Conservation (phyloP, 2,888 invertebrate species). For the Archips crataeganus region DNA sequence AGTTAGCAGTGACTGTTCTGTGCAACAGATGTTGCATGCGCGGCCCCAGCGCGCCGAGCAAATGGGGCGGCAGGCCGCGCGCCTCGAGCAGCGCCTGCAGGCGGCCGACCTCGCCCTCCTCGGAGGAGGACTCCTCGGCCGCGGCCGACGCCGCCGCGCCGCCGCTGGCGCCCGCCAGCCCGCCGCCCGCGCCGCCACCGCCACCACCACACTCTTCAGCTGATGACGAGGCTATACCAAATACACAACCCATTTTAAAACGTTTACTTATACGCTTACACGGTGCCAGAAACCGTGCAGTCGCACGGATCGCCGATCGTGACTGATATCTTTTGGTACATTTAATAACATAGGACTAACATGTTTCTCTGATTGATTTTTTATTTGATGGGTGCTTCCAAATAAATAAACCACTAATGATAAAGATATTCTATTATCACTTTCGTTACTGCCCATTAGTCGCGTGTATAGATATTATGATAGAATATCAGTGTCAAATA, state of each 20-base stretch:
- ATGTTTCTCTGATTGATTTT: not conserved
- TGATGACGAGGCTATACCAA: slow-evolving; percentile 63
- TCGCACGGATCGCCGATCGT: not conserved
- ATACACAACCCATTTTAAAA: not conserved
- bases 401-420: not conserved
- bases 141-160: slow-evolving; percentile 82
- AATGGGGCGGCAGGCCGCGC: slow-evolving; percentile 97
- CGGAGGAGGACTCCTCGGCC: slow-evolving; percentile 85
- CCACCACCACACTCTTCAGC: slow-evolving; percentile 65
- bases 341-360: not conserved
- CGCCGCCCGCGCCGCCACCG: slow-evolving; percentile 61
- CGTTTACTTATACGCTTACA: not conserved
- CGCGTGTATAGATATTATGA: not conserved
- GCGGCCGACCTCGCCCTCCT: slow-evolving; percentile 98
- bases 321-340: not conserved
- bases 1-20: slow-evolving; percentile 94
- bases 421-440: not conserved
- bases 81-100: slow-evolving; percentile 97
- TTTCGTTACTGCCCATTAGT: not conserved
- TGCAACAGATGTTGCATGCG: slow-evolving; percentile 98
- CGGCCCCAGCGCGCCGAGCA: slow-evolving; percentile 97
- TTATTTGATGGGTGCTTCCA: not conserved
- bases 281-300: not conserved
- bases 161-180: slow-evolving; percentile 66
- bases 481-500: not conserved